A percentile compares a stretch with the other conserved stretches of the same genome.
Conservation (phyloP, 2,797 vertebrate species). For the Passerculus sandwichensis region DNA sequence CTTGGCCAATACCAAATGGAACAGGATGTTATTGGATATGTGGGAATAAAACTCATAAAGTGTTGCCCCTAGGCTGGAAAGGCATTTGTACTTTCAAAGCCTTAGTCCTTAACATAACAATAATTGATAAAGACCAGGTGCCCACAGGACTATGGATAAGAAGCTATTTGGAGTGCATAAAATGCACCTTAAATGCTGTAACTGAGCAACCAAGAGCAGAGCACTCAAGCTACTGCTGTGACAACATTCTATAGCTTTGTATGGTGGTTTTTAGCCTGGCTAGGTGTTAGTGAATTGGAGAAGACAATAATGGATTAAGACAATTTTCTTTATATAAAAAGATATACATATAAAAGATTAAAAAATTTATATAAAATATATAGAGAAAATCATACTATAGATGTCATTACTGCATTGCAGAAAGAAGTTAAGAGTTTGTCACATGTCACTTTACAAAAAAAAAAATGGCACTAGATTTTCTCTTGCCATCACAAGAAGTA, state of each 20-base stretch:
- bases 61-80: background rate
- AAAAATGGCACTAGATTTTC: background rate
- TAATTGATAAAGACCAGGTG: background rate
- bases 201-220: accelerated
- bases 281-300: background rate
- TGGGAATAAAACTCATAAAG: background rate
- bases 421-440: background rate
- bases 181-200: background rate
- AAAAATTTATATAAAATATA: background rate
- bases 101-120: background rate
- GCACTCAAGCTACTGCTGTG: too few species aligned
- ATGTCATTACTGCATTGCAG: background rate
- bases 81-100: background rate
- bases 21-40: background rate
- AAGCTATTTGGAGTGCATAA: background rate
- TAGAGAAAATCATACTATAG: background rate
- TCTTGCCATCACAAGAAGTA: background rate
- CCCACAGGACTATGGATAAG: background rate
- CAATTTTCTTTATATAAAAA: too few species aligned
- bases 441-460: background rate
- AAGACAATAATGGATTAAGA: background rate
- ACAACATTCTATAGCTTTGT: background rate
- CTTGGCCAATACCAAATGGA: background rate
- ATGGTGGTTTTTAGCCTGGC: background rate
- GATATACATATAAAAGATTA: too few species aligned